These are phyloP conservation scores for Takifugu bimaculatus DNA, from an alignment of 2,113 vertebrate genomes.

Conservation along the genomic window DNA sequence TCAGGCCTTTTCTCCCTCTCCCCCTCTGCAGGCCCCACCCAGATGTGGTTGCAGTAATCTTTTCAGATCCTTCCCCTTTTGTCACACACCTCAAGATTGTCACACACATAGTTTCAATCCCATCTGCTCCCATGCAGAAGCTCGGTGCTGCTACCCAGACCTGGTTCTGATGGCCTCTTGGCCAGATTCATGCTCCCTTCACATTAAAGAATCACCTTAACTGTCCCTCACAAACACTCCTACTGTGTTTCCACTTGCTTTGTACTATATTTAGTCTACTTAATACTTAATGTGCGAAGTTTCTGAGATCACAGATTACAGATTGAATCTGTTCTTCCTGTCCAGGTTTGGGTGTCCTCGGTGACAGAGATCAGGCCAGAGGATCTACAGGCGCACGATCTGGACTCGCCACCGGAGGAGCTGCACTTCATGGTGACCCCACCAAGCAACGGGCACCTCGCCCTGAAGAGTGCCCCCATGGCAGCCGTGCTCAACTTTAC, in stretches of 20 bases:
- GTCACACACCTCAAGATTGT: too few species aligned
- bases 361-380: slow-evolving; percentile 79
- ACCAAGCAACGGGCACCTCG: slow-evolving; percentile 84
- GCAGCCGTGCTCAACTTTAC: slow-evolving; percentile 83
- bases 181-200: not conserved
- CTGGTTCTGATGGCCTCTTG: too few species aligned
- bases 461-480: slow-evolving; percentile 79
- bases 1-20: too few species aligned
- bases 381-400: slow-evolving; percentile 80
- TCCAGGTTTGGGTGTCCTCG: slow-evolving; percentile 85
- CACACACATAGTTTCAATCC: too few species aligned
- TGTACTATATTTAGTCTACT: slow-evolving; percentile 29
- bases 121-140: too few species aligned
- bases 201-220: slow-evolving; percentile 10
- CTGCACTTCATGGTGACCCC: slow-evolving; percentile 80
- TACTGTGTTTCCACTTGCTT: slow-evolving; percentile 12
- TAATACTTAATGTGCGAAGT: not conserved
- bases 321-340: not conserved
- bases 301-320: not conserved
- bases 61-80: too few species aligned
- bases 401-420: slow-evolving; percentile 74
- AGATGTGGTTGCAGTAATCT: too few species aligned
- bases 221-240: slow-evolving; percentile 1
- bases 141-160: too few species aligned
- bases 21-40: too few species aligned